Percentiles rank a stretch among this genome's conserved stretches.
Evolutionary conservation across 1,140 invertebrate genomes (phyloP).

Genomic region (Lepidostoma basale): DNA sequence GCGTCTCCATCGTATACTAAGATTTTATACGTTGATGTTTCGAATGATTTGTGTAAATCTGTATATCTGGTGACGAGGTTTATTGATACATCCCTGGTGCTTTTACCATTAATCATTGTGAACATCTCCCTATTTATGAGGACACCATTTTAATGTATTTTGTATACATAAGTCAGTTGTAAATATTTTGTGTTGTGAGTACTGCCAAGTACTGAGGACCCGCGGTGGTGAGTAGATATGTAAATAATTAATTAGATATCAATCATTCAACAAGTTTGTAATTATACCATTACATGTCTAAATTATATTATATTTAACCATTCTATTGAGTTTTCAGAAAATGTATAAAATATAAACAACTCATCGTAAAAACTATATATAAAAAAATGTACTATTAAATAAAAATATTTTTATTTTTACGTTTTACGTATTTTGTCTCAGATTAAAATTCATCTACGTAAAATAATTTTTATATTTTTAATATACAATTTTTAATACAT

Average conservation of each 20-base stretch:
- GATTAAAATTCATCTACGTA: too few relatives aligned
- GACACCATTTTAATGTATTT: conserved; percentile 28
- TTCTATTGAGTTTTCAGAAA: too few relatives aligned
- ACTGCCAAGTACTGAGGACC: neutral
- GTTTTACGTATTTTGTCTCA: too few relatives aligned
- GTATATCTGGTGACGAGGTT: conserved; percentile 4
- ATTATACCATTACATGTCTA: neutral
- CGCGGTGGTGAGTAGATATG: conserved; percentile 40
- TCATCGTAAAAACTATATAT: too few relatives aligned
- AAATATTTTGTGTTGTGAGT: conserved; percentile 36
- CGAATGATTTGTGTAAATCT: too few relatives aligned
- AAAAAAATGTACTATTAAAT: too few relatives aligned
- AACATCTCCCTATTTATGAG: conserved; percentile 28
- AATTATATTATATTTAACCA: neutral
- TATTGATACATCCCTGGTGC: conserved; percentile 11
- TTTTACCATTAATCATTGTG: conserved; percentile 14
- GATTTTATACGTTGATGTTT: too few relatives aligned
- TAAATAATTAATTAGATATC: conserved; percentile 42
- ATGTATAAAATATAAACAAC: too few relatives aligned
- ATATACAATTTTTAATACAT: too few relatives aligned
- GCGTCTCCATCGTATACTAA: neutral
- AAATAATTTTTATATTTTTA: too few relatives aligned
- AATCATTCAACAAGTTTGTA: conserved; percentile 8
- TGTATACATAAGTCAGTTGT: conserved; percentile 45
- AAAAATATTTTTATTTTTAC: too few relatives aligned